These are phyloP conservation scores for Drosophila serrata DNA, from an alignment of 1,140 invertebrate species.

Conservation along the genomic window DNA sequence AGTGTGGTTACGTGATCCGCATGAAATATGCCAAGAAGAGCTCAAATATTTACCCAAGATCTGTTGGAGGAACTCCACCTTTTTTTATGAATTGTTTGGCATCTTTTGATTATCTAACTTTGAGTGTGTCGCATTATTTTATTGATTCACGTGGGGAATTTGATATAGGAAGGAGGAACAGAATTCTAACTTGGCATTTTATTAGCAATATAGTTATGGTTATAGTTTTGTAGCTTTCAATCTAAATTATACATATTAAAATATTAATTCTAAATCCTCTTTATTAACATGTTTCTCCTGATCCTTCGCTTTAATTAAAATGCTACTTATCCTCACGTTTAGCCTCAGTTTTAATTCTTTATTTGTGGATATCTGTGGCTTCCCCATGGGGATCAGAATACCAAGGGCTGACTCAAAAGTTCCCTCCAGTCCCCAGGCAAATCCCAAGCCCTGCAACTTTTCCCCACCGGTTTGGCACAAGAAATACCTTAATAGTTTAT, in stretches of 20 bases:
- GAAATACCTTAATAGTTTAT: slow-evolving; percentile 83
- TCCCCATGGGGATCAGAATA: slow-evolving; percentile 55
- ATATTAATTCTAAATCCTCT: not conserved
- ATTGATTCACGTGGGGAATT: slow-evolving; percentile 12
- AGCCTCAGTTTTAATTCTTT: not conserved
- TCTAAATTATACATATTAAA: no score
- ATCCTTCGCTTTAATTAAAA: not conserved
- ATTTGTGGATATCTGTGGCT: slow-evolving; percentile 61
- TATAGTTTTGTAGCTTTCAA: no score
- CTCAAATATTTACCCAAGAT: not conserved
- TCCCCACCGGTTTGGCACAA: not conserved
- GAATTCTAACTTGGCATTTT: no score
- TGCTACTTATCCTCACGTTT: no score
- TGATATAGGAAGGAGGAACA: no score
- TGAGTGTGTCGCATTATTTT: slow-evolving; percentile 19
- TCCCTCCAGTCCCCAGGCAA: slow-evolving; percentile 15
- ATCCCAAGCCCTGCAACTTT: not conserved
- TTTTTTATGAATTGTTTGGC: slow-evolving; percentile 8
- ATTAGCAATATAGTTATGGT: not conserved
- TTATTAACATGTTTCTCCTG: not conserved
- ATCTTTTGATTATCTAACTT: slow-evolving; percentile 14
- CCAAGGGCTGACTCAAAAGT: slow-evolving; percentile 55
- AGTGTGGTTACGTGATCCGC: slow-evolving; percentile 34
- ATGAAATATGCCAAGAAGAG: slow-evolving; percentile 17
- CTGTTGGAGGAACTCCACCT: not conserved